Evolutionary conservation across 2,797 vertebrate species (phyloP).

Genomic region (Myotis myotis): DNA sequence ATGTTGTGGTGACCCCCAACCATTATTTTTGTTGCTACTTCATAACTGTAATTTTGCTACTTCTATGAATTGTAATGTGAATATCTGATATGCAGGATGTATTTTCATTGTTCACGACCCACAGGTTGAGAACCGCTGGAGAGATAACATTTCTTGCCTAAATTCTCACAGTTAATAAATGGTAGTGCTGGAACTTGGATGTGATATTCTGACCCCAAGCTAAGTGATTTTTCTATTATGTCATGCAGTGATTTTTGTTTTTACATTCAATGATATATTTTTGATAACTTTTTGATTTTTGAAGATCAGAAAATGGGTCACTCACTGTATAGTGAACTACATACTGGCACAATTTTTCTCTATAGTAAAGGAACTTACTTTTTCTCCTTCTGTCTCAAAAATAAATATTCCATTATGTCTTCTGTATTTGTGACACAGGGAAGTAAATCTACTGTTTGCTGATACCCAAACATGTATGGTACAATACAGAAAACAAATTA

Average conservation of each 20-base stretch:
- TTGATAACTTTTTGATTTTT: neutral
- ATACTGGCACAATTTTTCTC: neutral
- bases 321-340: neutral
- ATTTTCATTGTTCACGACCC: too few relatives aligned
- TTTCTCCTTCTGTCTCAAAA: neutral
- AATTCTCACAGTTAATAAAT: slow-evolving; percentile 8
- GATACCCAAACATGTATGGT: neutral
- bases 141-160: neutral
- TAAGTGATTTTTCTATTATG: neutral
- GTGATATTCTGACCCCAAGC: neutral
- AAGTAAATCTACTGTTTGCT: neutral
- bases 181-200: neutral
- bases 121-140: neutral
- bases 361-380: neutral
- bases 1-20: too few relatives aligned
- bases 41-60: too few relatives aligned
- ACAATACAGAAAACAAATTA: slow-evolving; percentile 20
- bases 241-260: neutral
- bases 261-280: neutral
- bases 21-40: too few relatives aligned
- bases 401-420: neutral
- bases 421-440: neutral
- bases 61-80: too few relatives aligned
- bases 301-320: too few relatives aligned
- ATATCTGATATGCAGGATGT: too few relatives aligned